Base-by-base conservation (phyloP, 2,797 vertebrate genomes). In the Eospalax fontanierii region DNA sequence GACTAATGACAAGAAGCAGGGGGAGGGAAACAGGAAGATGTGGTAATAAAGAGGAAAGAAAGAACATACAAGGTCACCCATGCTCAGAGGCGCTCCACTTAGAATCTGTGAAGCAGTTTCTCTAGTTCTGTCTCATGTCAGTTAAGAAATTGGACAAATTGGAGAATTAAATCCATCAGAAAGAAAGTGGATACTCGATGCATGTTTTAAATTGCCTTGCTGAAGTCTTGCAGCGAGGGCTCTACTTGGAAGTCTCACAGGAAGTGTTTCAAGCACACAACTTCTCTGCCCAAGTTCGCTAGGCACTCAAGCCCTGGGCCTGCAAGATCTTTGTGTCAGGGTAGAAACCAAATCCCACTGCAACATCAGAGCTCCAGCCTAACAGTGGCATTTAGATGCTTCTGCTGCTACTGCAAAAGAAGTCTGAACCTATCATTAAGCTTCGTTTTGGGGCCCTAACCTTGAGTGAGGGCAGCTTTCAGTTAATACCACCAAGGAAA, bases 351-450 rank as follows among this genome's bases (percentile, higher is more conserved):
- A 87, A 93, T 43, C 6, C 40, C 85, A 71, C 24, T 28, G 46
- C 9, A 81, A 22, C 33, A 66, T 83, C 40, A 90, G 81, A 95
- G 89, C 80, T 84, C 40, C 78, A 81, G n/a, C 46, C 57, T n/a
- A n/a, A n/a, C 76, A 78, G 91, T 91, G 86, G 22, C 89, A 83
- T 95, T 97, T 91, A 82, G 70, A 95, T 86, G 86, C n/a, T 9
- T 81, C 40, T 15, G n/a, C 33, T 94, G 87, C 68, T 0, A 0
- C 92, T 91, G 96, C 87, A 98, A 96, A 87, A 84, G 84, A 78
- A 2, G 57, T 82, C 16, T 1, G 73, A 97, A 57, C 30, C 94
- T 95, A 96, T 82, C 95, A 97, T 95, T 97, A 97, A 98, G 96
- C 89, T 78, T 89, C 73, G 33, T 65, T 97, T 91, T 93, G 75